Base-by-base conservation (phyloP, 2,113 vertebrate genomes). In the Solenodon paradoxus region DNA sequence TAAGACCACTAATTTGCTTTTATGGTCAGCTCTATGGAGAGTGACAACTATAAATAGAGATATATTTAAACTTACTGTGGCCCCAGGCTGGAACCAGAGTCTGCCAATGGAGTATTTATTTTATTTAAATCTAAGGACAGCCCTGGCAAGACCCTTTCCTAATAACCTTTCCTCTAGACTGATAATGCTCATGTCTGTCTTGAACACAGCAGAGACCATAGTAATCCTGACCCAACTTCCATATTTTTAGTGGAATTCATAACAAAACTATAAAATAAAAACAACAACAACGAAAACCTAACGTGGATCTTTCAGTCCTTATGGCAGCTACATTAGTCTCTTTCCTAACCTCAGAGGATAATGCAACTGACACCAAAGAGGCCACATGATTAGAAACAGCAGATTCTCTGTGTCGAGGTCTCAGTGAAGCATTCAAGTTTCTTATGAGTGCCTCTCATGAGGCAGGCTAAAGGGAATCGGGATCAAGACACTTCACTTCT, bases 361-460 rank as follows among this genome's bases (percentile, higher is more conserved):
- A 96, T 49, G 81, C n/a, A 64, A 83, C 42, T 28, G 88, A 84
- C 55, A 71, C 24, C 71, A 92, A 95, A 90, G 40, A 28, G 13
- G 19, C 45, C 84, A 35, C 5, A 55, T 88, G 85, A 74, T 95
- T 95, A 96, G 40, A 87, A 90, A 78, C 9, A 22, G 9, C 85
- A 92, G 9, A 24, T 61, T 91, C 22, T 81, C 35, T 68, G 87
- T 78, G 59, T 38, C 16, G 3, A 61, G 16, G 90, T 85, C 6
- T 96, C 96, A 97, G 69, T 72, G 45, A 96, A 10, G 64, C n/a
- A 96, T 88, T 35, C 86, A 79, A 9, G 77, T 95, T 92, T 96
- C 47, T 95, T 90, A 80, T 64, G 40, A 80, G 90, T 88, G 90
- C 71, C 15, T 61, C 71, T 51, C 9, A 20, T 8, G 32, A 55